Evolutionary conservation across 2,113 vertebrate genomes (phyloP), one percentile per base, ranked within the genome.

Genomic region (Dromas ardeola): DNA sequence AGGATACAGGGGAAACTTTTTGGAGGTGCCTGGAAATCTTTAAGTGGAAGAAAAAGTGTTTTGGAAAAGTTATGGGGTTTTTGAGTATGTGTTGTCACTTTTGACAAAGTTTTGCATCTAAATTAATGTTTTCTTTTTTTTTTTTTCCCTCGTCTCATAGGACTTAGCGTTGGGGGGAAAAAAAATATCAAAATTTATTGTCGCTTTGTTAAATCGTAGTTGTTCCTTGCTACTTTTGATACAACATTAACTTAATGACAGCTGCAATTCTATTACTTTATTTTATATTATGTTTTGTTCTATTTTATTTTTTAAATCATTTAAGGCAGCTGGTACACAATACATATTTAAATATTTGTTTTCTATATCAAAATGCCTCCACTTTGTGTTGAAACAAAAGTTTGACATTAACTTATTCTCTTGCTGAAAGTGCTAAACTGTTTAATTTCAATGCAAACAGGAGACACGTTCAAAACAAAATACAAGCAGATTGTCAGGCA

Each of bases 401-500:
- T 70, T 92, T 95, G 88, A 69, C 49, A 61, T 77, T 90, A 73
- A 73, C 42, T 90, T 91, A 66, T 38, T 92, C n/a, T 87, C 53
- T 62, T 88, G 52, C 58, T 76, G 66, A 82, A 91, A 72, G 47
- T 76, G 90, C 30, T 71, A 90, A 83, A 82, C 10, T 2, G 2
- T 77, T 88, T 80, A 40, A 84, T 73, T 85, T 82, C 58, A 88
- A 62, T 70, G 45, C n/a, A 93, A 82, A 82, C 27, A 73, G 81
- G 78, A 91, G 52, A 81, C 17, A 61, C 19, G 62, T 72, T 67
- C n/a, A 56, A 94, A 91, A 72, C 17, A 91, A 87, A 82, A 88
- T 47, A 66, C 6, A 95, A 94, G 45, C 61, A 95, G 77, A 87
- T 88, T 92, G 63, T 92, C 59, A 89, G 73, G 45, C 77, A 86